Percentiles rank a stretch among this genome's conserved stretches.
These are phyloP conservation scores for Macaca nemestrina DNA, from an alignment of 2,113 vertebrate genomes.

Conservation along the genomic window DNA sequence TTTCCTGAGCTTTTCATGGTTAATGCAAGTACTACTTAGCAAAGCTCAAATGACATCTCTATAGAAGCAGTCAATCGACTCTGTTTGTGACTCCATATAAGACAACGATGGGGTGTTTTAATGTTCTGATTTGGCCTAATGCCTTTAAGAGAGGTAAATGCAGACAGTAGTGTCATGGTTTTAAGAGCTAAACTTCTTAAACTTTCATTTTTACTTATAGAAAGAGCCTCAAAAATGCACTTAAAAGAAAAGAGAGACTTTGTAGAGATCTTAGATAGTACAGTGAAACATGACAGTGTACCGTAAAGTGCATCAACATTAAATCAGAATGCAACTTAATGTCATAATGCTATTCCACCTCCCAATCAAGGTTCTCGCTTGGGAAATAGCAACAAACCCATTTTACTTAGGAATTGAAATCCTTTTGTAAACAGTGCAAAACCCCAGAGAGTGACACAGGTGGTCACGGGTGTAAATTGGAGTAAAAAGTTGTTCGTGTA, in stretches of 20 bases:
- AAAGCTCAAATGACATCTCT: conserved; percentile 1
- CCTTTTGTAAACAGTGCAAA: conserved; percentile 64
- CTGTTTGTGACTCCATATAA: not conserved
- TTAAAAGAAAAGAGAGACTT: conserved; percentile 36
- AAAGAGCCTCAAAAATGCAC: conserved; percentile 56
- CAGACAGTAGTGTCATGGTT: not conserved
- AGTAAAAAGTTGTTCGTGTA: not conserved
- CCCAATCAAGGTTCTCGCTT: conserved; percentile 61
- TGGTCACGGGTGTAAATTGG: conserved; percentile 21
- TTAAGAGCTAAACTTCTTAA: conserved; percentile 31
- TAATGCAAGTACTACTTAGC: conserved; percentile 27
- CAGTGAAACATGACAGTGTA: conserved; percentile 70
- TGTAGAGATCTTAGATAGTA: conserved; percentile 56
- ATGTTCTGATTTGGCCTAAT: not conserved
- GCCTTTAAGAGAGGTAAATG: not conserved
- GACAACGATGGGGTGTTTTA: not conserved
- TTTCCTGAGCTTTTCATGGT: conserved; percentile 37
- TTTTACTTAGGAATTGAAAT: conserved; percentile 67
- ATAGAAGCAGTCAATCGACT: not conserved
- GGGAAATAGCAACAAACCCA: conserved; percentile 66
- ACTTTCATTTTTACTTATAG: conserved; percentile 54
- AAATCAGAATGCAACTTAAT: conserved; percentile 61
- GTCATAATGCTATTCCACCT: conserved; percentile 55
- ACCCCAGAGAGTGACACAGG: conserved; percentile 58
- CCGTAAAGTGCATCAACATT: conserved; percentile 66